Percentiles rank a stretch among this genome's conserved stretches.
Conservation (phyloP, 2,797 vertebrate species). For the Labroides dimidiatus region DNA sequence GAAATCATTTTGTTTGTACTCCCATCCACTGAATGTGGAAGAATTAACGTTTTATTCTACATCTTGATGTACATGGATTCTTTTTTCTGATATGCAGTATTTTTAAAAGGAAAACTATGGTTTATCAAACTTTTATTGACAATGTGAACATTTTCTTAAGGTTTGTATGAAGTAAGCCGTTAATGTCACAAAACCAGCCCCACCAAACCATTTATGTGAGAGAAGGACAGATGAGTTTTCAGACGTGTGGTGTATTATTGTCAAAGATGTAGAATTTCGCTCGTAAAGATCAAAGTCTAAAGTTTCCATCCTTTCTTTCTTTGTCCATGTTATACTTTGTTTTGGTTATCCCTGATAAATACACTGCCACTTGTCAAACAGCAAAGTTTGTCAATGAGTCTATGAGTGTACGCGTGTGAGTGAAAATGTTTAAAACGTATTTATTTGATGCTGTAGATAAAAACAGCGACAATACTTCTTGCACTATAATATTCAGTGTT, state of each 20-base stretch:
- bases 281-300: too few relatives aligned
- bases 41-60: too few relatives aligned
- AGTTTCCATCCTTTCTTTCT: neutral
- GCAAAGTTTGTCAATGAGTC: neutral
- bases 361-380: conserved; percentile 14
- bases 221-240: too few relatives aligned
- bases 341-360: conserved; percentile 7
- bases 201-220: too few relatives aligned
- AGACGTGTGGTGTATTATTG: too few relatives aligned
- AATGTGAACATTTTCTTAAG: conserved; percentile 2
- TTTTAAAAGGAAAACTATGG: neutral
- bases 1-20: neutral
- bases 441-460: conserved; percentile 16
- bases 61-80: too few relatives aligned
- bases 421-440: conserved; percentile 3
- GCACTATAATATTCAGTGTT: conserved; percentile 21
- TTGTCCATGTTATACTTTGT: neutral
- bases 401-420: conserved; percentile 1
- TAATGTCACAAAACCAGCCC: too few relatives aligned
- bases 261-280: too few relatives aligned
- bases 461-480: conserved; percentile 23
- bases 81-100: too few relatives aligned
- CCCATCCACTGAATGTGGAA: neutral
- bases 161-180: neutral
- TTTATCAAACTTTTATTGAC: neutral